These are phyloP conservation scores for Psix sp. DNA, from an alignment of 1,140 invertebrate genomes.

Conservation along the genomic window DNA sequence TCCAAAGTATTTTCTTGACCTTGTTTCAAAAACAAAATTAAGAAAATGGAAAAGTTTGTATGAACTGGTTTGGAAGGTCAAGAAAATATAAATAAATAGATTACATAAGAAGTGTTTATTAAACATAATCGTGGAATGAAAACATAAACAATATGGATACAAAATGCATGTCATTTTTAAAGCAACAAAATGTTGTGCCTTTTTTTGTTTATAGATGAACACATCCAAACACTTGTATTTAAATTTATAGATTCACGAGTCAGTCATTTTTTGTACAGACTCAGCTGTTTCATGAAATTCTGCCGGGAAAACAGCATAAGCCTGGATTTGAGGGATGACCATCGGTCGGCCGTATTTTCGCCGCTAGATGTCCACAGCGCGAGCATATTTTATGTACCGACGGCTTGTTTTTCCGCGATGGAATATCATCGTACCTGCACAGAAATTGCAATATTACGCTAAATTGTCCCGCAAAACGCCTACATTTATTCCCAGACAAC, in stretches of 20 bases:
- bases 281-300: conserved; percentile 62
- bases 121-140: no score
- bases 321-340: conserved; percentile 65
- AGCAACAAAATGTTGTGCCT: background rate
- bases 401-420: conserved; percentile 36
- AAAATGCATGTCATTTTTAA: background rate
- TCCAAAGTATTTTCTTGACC: no score
- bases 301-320: conserved; percentile 43
- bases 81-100: no score
- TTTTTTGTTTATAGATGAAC: conserved; percentile 9
- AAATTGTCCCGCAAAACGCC: conserved; percentile 59
- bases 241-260: conserved; percentile 61
- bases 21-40: no score
- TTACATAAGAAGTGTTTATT: no score
- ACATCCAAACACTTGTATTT: conserved; percentile 7
- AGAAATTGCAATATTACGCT: conserved; percentile 75
- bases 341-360: conserved; percentile 55
- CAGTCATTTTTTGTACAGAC: conserved; percentile 43
- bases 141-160: no score
- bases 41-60: no score
- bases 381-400: conserved; percentile 25
- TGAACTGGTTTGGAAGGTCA: no score
- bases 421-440: conserved; percentile 69
- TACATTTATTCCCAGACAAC: conserved; percentile 18
- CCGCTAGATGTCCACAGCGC: background rate